Base-by-base conservation (phyloP, 2,113 vertebrate genomes). In the Ophiodon elongatus region DNA sequence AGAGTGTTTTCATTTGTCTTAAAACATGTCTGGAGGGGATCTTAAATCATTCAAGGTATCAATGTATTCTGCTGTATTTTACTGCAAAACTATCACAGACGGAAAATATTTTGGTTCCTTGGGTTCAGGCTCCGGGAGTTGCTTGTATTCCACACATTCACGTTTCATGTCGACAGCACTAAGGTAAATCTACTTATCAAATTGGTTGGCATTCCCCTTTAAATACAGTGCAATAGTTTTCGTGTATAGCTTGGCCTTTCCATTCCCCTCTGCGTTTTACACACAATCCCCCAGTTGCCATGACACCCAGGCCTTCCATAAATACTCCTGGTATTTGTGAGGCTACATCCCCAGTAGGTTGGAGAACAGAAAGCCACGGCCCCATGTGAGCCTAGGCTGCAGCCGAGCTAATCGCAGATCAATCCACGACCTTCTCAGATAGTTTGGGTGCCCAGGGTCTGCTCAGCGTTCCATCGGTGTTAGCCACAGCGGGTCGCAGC, bases 251-350 rank as follows among this genome's bases (percentile, higher is more conserved):
- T 56, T 85, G 80, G 79, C 89, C 88, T 89, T 91, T 91, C 57
- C 69, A 33, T 78, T 90, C 70, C 74, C 71, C 81, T 90, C 79
- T 78, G 75, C 41, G 37, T 87, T 92, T 92, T 91, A 65, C 69
- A 90, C 84, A 79, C 78, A 93, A 91, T 93, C 84, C 72, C 84
- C 72, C 73, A 74, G 93, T 94, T 94, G 88, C 90, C 92, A 93
- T 94, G 92, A 91, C 92, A 79, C 88, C 88, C 69, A 79, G 85
- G 54, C 86, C 85, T 73, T 85, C 85, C 86, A 88, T 91, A 93
- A 93, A 92, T 88, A 92, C 87, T 91, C 25, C 60, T 86, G 91
- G 85, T 91, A 88, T 93, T 92, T 92, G 89, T 86, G 76, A 88
- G 88, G 73, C 74, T 88, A 9, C 79, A 43, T 84, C 89, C 91